These are phyloP conservation scores for Cyclina sinensis DNA, from an alignment of 1,140 invertebrate species.

Conservation along the genomic window DNA sequence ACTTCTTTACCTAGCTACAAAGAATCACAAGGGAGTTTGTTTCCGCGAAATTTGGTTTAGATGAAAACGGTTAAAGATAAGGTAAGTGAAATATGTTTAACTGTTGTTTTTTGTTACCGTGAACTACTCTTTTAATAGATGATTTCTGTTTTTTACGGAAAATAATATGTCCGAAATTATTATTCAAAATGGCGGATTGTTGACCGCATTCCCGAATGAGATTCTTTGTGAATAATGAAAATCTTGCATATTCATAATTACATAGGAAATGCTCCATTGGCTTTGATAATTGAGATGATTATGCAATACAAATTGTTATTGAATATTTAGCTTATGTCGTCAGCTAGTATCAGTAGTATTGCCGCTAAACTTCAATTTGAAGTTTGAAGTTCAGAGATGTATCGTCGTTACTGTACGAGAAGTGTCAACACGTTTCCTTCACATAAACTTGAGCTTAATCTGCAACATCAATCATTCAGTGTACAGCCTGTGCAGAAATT, in stretches of 20 bases:
- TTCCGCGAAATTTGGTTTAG: background rate
- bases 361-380: too few relatives aligned
- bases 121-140: too few relatives aligned
- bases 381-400: too few relatives aligned
- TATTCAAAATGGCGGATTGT: slow-evolving; percentile 62
- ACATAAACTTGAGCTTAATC: too few relatives aligned
- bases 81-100: background rate
- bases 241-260: slow-evolving; percentile 64
- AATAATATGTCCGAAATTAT: slow-evolving; percentile 59
- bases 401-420: too few relatives aligned
- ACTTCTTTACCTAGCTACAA: background rate
- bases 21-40: background rate
- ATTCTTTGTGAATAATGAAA: slow-evolving; percentile 62
- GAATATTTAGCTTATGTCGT: slow-evolving; percentile 7
- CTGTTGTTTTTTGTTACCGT: too few relatives aligned
- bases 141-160: slow-evolving; percentile 26
- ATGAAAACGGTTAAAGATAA: background rate
- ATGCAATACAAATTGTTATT: background rate
- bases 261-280: background rate
- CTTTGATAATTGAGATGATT: slow-evolving; percentile 7
- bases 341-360: background rate
- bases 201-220: slow-evolving; percentile 61
- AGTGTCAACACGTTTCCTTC: too few relatives aligned
- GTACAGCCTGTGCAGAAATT: too few relatives aligned
- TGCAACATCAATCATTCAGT: too few relatives aligned